These are phyloP conservation scores for Adelges cooleyi DNA, from an alignment of 1,140 invertebrate genomes.

Conservation along the genomic window DNA sequence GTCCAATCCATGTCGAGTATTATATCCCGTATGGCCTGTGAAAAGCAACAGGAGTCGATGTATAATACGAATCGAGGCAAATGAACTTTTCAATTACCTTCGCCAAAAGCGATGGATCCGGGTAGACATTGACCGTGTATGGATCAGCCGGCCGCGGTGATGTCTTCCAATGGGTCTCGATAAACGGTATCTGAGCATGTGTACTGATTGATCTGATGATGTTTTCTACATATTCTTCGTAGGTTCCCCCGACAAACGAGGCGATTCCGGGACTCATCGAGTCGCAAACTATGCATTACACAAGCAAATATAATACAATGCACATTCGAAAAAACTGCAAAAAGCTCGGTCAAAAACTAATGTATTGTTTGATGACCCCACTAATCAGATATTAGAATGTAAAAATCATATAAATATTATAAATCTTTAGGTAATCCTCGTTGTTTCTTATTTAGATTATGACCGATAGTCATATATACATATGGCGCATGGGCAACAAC, in stretches of 20 bases:
- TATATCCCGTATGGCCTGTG: slow-evolving; percentile 44
- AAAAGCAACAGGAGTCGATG: no score
- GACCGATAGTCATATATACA: no score
- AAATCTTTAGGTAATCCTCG: no score
- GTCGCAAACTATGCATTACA: not conserved
- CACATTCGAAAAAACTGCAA: no score
- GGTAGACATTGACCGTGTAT: not conserved
- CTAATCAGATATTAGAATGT: no score
- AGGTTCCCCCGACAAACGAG: not conserved
- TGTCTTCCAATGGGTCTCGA: slow-evolving; percentile 15
- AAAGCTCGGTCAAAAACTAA: no score
- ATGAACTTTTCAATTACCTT: not conserved
- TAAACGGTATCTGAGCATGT: slow-evolving; percentile 12
- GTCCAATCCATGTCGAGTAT: slow-evolving; percentile 64
- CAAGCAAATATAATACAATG: no score
- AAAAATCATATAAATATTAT: no score
- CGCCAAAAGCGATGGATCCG: not conserved
- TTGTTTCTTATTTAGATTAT: no score
- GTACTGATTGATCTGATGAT: slow-evolving; percentile 4
- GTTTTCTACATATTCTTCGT: not conserved
- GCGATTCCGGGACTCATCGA: not conserved
- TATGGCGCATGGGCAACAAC: no score
- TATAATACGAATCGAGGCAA: no score
- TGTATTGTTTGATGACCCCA: no score
- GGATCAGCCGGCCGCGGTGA: not conserved